A percentile compares a stretch with the other conserved stretches of the same genome.
Conservation (phyloP, 2,113 vertebrate species). For the Panthera leo region DNA sequence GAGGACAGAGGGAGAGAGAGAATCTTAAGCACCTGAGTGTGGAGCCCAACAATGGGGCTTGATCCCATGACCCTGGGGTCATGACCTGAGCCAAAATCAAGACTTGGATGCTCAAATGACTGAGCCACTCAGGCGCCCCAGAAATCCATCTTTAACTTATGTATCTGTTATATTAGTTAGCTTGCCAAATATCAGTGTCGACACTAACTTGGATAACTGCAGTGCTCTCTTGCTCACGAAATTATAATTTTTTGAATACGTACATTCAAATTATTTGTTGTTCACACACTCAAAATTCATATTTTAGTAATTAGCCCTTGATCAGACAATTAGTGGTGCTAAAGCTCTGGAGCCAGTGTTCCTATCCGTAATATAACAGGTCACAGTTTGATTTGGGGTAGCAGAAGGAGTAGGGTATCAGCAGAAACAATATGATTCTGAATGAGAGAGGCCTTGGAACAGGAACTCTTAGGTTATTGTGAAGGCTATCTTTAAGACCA, state of each 20-base stretch:
- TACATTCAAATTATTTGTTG: not conserved
- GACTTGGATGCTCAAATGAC: too few relatives aligned
- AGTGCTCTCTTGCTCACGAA: not conserved
- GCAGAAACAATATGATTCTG: not conserved
- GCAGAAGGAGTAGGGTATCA: not conserved
- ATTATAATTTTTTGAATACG: not conserved
- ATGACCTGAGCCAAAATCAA: too few relatives aligned
- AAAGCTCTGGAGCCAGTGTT: not conserved
- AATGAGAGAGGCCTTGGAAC: not conserved
- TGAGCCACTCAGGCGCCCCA: too few relatives aligned
- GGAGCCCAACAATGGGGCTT: too few relatives aligned
- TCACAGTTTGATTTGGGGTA: not conserved
- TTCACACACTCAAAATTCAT: not conserved
- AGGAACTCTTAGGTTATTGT: not conserved
- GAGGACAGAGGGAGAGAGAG: too few relatives aligned
- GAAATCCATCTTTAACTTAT: not conserved
- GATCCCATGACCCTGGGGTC: too few relatives aligned
- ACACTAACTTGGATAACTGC: not conserved
- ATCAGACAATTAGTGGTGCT: not conserved
- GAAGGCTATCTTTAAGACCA: not conserved
- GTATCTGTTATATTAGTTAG: not conserved
- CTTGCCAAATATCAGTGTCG: not conserved
- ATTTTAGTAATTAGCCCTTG: not conserved
- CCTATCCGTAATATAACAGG: not conserved
- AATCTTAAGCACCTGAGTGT: too few relatives aligned